Evolutionary conservation across 2,888 invertebrate species (phyloP).

Genomic region (Lacanobia wlatinum): DNA sequence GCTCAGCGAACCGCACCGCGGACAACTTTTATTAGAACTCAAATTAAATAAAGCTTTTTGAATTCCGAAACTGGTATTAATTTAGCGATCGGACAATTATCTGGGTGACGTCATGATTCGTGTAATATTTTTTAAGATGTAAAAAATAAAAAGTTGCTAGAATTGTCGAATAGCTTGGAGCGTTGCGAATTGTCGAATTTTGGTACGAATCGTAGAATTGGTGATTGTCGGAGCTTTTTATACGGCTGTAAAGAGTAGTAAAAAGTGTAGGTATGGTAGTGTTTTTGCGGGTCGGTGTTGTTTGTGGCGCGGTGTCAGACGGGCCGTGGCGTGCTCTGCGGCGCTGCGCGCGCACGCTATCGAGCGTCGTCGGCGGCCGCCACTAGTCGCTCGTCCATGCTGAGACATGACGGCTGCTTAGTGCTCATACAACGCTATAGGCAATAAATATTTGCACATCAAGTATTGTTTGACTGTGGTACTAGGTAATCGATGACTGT

Average conservation of each 20-base stretch:
- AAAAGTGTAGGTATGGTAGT: slow-evolving; percentile 52
- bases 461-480: slow-evolving; percentile 16
- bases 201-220: slow-evolving; percentile 61
- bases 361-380: slow-evolving; percentile 73
- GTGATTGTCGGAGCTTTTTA: slow-evolving; percentile 66
- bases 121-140: slow-evolving; percentile 56
- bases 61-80: slow-evolving; percentile 76
- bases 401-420: slow-evolving; percentile 50
- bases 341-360: slow-evolving; percentile 85
- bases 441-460: slow-evolving; percentile 49
- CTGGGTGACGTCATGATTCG: slow-evolving; percentile 70
- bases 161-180: slow-evolving; percentile 48
- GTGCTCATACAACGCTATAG: slow-evolving; percentile 31
- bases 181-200: slow-evolving; percentile 62
- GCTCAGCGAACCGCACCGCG: slow-evolving; percentile 67
- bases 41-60: slow-evolving; percentile 81
- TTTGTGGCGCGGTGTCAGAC: slow-evolving; percentile 33
- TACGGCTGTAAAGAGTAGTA: slow-evolving; percentile 61
- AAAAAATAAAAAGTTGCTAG: slow-evolving; percentile 65
- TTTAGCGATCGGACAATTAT: slow-evolving; percentile 74
- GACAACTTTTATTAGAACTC: slow-evolving; percentile 81
- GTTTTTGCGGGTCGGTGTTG: slow-evolving; percentile 43
- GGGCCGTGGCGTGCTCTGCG: slow-evolving; percentile 62
- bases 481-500: not conserved
- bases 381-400: slow-evolving; percentile 57